phyloP scores from a whole-genome alignment of 1,140 invertebrate species.

The Monomorium pharaonis region DNA sequence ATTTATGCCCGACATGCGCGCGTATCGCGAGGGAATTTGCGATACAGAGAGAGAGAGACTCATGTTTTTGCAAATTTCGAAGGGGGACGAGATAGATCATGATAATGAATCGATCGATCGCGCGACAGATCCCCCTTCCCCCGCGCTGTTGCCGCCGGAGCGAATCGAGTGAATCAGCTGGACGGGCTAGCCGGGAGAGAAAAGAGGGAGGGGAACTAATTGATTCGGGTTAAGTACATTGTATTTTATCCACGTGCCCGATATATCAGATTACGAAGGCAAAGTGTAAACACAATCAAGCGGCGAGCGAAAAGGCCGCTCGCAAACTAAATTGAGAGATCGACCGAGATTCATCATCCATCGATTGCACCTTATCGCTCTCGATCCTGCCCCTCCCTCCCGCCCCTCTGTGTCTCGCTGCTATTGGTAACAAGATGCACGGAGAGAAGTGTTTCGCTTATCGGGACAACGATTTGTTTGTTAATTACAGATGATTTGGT shows the following conservation, averaged over 20 bases:
- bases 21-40: background rate
- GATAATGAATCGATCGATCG: background rate
- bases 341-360: constrained; percentile 16
- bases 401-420: background rate
- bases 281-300: constrained; percentile 54
- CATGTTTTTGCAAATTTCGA: background rate
- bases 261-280: constrained; percentile 50
- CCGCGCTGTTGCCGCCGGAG: background rate
- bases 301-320: constrained; percentile 17
- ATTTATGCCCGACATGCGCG: background rate
- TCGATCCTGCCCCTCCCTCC: background rate
- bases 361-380: constrained; percentile 41
- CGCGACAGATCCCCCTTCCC: background rate
- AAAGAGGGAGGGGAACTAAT: no score
- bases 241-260: constrained; percentile 49
- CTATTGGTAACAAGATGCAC: background rate
- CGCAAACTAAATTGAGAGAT: constrained; percentile 40
- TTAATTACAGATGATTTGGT: no score
- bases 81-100: no score
- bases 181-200: constrained; percentile 1
- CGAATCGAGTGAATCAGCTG: constrained; percentile 7
- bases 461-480: no score
- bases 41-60: no score
- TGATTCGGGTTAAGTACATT: constrained; percentile 52
- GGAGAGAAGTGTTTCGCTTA: no score